These are phyloP conservation scores for Orbicella faveolata DNA, from an alignment of 64 coral and sea anemone species.

Conservation along the genomic window DNA sequence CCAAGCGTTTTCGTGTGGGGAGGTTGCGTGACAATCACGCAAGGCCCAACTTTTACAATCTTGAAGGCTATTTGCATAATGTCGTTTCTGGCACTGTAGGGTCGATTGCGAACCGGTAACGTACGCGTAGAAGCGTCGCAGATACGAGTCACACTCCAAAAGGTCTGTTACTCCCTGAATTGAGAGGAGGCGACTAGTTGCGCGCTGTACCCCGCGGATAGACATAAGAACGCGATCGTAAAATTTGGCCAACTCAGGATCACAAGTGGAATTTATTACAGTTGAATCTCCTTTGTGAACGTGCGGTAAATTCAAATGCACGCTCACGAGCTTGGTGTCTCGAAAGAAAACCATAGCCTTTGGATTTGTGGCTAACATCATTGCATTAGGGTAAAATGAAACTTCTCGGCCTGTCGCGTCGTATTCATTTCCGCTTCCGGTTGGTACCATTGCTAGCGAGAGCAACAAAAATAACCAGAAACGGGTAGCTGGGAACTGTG, in stretches of 20 bases:
- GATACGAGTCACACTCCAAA: constrained; percentile 42
- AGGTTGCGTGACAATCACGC: background rate
- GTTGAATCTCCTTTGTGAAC: background rate
- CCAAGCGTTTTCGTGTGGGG: constrained; percentile 28
- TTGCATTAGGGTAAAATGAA: constrained; percentile 25
- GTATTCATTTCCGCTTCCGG: background rate
- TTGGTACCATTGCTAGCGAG: too few species aligned
- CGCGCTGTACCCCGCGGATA: background rate
- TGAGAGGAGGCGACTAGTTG: constrained; percentile 8
- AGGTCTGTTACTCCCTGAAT: constrained; percentile 49
- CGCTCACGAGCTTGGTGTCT: background rate
- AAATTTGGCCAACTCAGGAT: background rate
- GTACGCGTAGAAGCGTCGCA: constrained; percentile 35
- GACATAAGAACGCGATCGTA: background rate
- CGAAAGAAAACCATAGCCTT: constrained; percentile 27
- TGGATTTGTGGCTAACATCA: constrained; percentile 24
- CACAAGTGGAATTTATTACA: constrained; percentile 16
- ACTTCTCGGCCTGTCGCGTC: background rate
- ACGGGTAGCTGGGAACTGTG: background rate
- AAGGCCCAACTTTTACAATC: constrained; percentile 54
- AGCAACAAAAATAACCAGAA: background rate
- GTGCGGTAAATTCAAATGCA: background rate
- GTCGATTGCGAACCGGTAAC: background rate
- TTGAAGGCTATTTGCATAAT: background rate
- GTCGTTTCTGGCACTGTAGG: constrained; percentile 9